A percentile compares a stretch with the other conserved stretches of the same genome.
These are phyloP conservation scores for Dastarcus helophoroides DNA, from an alignment of 2,888 invertebrate genomes.

Conservation along the genomic window DNA sequence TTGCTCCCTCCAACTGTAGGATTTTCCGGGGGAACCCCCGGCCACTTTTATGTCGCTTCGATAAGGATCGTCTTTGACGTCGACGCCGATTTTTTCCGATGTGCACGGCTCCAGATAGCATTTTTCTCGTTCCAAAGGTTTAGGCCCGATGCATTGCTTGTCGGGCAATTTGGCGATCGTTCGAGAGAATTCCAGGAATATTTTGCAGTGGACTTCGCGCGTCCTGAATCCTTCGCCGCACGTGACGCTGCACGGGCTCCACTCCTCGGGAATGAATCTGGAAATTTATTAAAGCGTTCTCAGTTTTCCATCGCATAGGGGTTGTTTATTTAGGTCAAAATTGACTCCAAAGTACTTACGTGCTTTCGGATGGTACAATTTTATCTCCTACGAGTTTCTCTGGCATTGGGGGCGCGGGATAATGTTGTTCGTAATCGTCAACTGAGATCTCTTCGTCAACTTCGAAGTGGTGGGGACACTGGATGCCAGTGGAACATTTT, in stretches of 20 bases:
- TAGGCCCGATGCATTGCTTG: conserved; percentile 74
- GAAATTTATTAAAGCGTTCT: too few species aligned
- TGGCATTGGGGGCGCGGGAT: conserved; percentile 51
- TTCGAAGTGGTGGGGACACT: conserved; percentile 43
- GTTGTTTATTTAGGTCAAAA: too few species aligned
- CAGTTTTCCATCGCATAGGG: too few species aligned
- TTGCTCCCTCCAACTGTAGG: conserved; percentile 80
- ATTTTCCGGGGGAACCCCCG: conserved; percentile 49
- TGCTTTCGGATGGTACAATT: conserved; percentile 63
- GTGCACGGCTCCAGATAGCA: conserved; percentile 72
- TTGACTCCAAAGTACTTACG: conserved; percentile 46
- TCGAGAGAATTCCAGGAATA: conserved; percentile 82
- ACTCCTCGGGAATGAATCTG: conserved; percentile 87
- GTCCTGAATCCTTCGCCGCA: conserved; percentile 85
- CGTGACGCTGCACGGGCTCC: conserved; percentile 76
- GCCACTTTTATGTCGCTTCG: conserved; percentile 24
- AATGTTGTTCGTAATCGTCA: conserved; percentile 54
- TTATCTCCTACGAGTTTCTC: conserved; percentile 61
- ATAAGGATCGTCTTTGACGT: conserved; percentile 35
- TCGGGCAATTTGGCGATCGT: conserved; percentile 83
- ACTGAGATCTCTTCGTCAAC: conserved; percentile 47
- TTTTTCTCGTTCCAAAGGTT: conserved; percentile 68
- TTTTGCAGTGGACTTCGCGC: conserved; percentile 86
- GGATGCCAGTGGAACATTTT: conserved; percentile 62
- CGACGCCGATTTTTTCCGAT: conserved; percentile 25